Percentiles rank a stretch among this genome's conserved stretches.
Evolutionary conservation across 2,113 vertebrate species (phyloP).

Genomic region (Atherinomorus stipes): DNA sequence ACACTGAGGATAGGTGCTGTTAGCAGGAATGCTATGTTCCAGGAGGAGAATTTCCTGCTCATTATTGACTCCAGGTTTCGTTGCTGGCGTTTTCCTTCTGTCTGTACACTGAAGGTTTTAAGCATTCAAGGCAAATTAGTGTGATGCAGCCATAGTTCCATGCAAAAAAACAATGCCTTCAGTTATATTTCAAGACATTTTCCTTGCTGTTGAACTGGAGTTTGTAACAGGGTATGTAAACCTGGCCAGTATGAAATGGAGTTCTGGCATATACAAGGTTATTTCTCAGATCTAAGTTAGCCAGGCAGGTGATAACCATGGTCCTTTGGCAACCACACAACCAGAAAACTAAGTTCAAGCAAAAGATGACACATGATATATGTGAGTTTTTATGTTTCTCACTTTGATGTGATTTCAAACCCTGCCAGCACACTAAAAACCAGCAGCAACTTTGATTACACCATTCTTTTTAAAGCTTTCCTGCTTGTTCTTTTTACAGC

Average conservation of each 20-base stretch:
- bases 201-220: slow-evolving; percentile 30
- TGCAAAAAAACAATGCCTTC: slow-evolving; percentile 5
- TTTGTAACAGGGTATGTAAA: slow-evolving; percentile 47
- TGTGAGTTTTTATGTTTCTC: slow-evolving; percentile 21
- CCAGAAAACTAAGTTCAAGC: slow-evolving; percentile 40
- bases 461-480: slow-evolving; percentile 21
- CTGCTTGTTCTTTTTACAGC: slow-evolving; percentile 20
- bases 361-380: slow-evolving; percentile 29
- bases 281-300: slow-evolving; percentile 30
- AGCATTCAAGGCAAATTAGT: slow-evolving; percentile 52
- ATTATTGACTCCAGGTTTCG: slow-evolving; percentile 73
- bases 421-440: slow-evolving; percentile 5
- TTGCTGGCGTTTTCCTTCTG: slow-evolving; percentile 48
- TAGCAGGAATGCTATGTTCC: slow-evolving; percentile 62
- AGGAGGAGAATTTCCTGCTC: slow-evolving; percentile 65
- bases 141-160: slow-evolving; percentile 37
- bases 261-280: slow-evolving; percentile 8
- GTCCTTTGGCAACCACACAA: slow-evolving; percentile 44
- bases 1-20: slow-evolving; percentile 43
- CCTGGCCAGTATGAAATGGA: slow-evolving; percentile 48
- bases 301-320: slow-evolving; percentile 47
- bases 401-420: slow-evolving; percentile 41
- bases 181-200: slow-evolving; percentile 37
- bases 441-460: slow-evolving; percentile 24
- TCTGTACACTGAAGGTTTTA: slow-evolving; percentile 39